phyloP scores from a whole-genome alignment of 2,888 invertebrate species.

The Eustalomyia histrio region DNA sequence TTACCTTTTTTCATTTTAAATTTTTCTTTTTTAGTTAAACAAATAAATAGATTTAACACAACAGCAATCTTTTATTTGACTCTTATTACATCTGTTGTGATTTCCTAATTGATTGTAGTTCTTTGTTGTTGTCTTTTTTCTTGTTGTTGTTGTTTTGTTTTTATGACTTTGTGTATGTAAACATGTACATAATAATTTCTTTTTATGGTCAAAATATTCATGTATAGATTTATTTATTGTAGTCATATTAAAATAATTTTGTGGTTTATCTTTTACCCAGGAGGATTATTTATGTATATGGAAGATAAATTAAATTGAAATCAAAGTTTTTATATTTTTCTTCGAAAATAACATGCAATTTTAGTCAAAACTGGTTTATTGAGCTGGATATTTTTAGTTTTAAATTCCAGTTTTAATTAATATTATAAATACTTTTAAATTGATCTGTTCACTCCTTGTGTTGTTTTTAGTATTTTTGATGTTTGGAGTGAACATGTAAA shows the following conservation, averaged over 20 bases:
- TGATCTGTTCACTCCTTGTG: no score
- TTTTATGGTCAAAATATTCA: not conserved
- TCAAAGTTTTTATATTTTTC: no score
- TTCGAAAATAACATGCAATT: no score
- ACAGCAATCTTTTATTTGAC: constrained; percentile 39
- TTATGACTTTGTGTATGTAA: constrained; percentile 19
- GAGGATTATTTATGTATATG: not conserved
- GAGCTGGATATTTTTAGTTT: no score
- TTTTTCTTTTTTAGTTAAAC: constrained; percentile 9
- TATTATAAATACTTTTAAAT: no score
- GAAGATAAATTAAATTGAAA: no score
- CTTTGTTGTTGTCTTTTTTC: constrained; percentile 21
- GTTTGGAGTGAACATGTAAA: no score
- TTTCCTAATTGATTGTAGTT: constrained; percentile 72
- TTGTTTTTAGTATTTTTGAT: no score
- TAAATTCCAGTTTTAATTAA: no score
- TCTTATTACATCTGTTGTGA: constrained; percentile 73
- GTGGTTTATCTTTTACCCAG: not conserved
- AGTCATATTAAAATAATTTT: not conserved
- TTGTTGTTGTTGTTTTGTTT: constrained; percentile 39
- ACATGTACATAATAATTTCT: not conserved
- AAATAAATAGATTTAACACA: constrained; percentile 23
- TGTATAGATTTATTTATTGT: not conserved
- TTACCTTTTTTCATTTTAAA: constrained; percentile 20
- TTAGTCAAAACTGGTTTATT: no score